These are phyloP conservation scores for Lanistes nyassanus DNA, from an alignment of 1,140 invertebrate species.

Conservation along the genomic window DNA sequence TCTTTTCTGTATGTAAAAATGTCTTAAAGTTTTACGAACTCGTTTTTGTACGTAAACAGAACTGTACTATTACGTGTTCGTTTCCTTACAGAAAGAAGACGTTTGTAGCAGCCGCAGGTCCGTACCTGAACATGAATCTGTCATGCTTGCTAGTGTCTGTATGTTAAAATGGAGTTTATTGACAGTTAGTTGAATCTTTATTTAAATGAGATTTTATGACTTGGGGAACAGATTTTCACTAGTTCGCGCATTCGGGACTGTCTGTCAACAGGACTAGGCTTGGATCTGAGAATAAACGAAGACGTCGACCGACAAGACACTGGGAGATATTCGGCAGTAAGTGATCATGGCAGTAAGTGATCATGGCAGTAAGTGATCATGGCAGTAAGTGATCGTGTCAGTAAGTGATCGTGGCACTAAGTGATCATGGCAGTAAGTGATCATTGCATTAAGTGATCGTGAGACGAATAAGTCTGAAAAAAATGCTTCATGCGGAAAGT, in stretches of 20 bases:
- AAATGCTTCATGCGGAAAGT: no score
- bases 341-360: no score
- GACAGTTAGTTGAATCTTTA: no score
- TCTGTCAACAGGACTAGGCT: not conserved
- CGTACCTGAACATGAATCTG: not conserved
- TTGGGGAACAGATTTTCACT: not conserved
- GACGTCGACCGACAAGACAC: not conserved
- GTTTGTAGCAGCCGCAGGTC: not conserved
- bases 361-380: no score
- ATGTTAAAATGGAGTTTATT: not conserved
- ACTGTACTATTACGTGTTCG: not conserved
- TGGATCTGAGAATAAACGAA: not conserved
- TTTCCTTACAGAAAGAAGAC: not conserved
- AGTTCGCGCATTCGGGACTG: not conserved
- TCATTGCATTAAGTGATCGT: no score
- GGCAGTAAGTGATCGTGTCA: no score
- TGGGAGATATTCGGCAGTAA: conserved; percentile 4
- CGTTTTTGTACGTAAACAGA: not conserved
- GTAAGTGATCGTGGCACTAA: no score
- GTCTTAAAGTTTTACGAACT: no score
- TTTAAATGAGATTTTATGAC: not conserved
- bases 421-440: no score
- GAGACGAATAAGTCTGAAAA: no score
- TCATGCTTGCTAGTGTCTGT: not conserved
- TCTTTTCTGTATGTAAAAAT: no score